A percentile compares a stretch with the other conserved stretches of the same genome.
These are phyloP conservation scores for Drosophila saltans DNA, from an alignment of 1,140 invertebrate species.

Conservation along the genomic window DNA sequence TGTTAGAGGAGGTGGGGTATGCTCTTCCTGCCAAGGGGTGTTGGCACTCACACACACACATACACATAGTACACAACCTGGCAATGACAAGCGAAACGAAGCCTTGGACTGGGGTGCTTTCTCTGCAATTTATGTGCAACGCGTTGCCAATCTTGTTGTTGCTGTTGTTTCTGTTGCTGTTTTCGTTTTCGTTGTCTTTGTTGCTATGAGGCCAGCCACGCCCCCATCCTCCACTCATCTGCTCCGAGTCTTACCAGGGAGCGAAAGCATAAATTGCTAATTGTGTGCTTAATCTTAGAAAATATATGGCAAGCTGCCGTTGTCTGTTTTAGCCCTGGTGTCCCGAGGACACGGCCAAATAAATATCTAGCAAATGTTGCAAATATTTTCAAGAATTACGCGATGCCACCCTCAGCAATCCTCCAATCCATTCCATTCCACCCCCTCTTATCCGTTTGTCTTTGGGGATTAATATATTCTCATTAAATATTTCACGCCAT, in stretches of 20 bases:
- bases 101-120: constrained; percentile 52
- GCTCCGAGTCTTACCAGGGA: background rate
- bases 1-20: background rate
- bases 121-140: constrained; percentile 77
- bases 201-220: constrained; percentile 52
- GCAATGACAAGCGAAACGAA: constrained; percentile 18
- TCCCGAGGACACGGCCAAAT: constrained; percentile 12
- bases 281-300: constrained; percentile 80
- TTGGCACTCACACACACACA: constrained; percentile 14
- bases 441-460: constrained; percentile 23
- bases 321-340: constrained; percentile 41
- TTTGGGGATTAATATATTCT: constrained; percentile 78
- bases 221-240: constrained; percentile 26
- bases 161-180: constrained; percentile 37
- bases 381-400: constrained; percentile 50
- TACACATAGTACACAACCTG: constrained; percentile 30
- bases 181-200: constrained; percentile 27
- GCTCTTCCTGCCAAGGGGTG: constrained; percentile 21
- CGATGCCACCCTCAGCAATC: constrained; percentile 7
- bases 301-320: constrained; percentile 65
- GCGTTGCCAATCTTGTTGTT: constrained; percentile 66
- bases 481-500: constrained; percentile 81
- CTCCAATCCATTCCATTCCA: constrained; percentile 17
- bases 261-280: constrained; percentile 64
- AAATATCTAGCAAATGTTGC: constrained; percentile 59